These are phyloP conservation scores for Melanchra persicariae DNA, from an alignment of 2,888 invertebrate species.

Conservation along the genomic window DNA sequence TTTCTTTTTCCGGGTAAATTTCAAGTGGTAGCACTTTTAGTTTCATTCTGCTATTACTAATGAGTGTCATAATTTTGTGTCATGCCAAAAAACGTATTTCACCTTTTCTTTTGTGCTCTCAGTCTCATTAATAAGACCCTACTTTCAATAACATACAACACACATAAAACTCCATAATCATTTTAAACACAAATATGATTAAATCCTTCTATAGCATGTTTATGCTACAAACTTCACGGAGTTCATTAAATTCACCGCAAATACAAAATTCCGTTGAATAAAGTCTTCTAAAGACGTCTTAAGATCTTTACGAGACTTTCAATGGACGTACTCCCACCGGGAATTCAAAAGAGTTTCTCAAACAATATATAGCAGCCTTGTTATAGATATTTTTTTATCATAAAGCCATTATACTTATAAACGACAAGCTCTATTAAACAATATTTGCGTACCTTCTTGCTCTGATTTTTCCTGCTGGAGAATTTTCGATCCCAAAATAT, in stretches of 20 bases:
- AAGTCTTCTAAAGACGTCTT: conserved; percentile 56
- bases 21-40: neutral
- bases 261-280: conserved; percentile 49
- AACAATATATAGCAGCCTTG: conserved; percentile 31
- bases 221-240: conserved; percentile 36
- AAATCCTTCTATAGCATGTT: conserved; percentile 32
- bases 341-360: conserved; percentile 44
- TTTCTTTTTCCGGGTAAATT: no score
- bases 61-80: neutral
- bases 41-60: neutral
- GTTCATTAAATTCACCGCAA: conserved; percentile 48
- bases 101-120: neutral
- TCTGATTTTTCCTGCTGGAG: conserved; percentile 6
- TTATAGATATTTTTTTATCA: conserved; percentile 36
- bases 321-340: conserved; percentile 34
- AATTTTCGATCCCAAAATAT: conserved; percentile 14
- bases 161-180: neutral
- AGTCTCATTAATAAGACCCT: neutral
- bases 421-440: conserved; percentile 31
- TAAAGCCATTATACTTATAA: conserved; percentile 24
- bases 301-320: conserved; percentile 49
- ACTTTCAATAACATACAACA: neutral
- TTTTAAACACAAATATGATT: conserved; percentile 21
- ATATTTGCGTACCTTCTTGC: conserved; percentile 23
- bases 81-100: neutral